Evolutionary conservation across 2,888 invertebrate species (phyloP).

Genomic region (Hartigia nigra): DNA sequence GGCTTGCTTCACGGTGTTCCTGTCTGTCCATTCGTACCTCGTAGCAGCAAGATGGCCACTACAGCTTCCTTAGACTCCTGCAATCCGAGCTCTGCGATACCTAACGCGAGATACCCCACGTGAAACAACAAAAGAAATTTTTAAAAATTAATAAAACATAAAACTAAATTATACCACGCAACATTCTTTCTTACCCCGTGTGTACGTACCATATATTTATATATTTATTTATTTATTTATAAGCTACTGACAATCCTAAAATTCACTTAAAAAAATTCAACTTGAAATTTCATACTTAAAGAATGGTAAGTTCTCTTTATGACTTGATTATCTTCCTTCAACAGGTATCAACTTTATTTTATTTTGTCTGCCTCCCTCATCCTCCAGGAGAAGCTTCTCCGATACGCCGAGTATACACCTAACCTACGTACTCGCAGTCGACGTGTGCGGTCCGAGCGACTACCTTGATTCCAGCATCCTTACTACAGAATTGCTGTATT

Average conservation of each 20-base stretch:
- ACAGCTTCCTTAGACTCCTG: not conserved
- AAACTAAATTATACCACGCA: not conserved
- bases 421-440: not conserved
- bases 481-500: not conserved
- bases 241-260: not conserved
- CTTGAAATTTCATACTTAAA: not conserved
- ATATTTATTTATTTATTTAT: not conserved
- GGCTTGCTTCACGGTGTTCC: not conserved
- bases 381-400: not conserved
- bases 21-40: not conserved
- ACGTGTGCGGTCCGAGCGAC: slow-evolving; percentile 3
- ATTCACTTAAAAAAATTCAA: not conserved
- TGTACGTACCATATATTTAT: not conserved
- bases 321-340: not conserved
- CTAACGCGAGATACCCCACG: not conserved
- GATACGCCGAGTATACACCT: not conserved
- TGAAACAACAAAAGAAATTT: not conserved
- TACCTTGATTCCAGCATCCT: not conserved
- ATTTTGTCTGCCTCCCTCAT: not conserved
- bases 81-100: not conserved
- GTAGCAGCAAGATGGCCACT: not conserved
- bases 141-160: not conserved
- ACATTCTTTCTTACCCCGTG: not conserved
- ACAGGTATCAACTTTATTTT: not conserved
- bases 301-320: not conserved